Conservation (phyloP, 2,797 vertebrate species). For the Bradypodion pumilum region DNA sequence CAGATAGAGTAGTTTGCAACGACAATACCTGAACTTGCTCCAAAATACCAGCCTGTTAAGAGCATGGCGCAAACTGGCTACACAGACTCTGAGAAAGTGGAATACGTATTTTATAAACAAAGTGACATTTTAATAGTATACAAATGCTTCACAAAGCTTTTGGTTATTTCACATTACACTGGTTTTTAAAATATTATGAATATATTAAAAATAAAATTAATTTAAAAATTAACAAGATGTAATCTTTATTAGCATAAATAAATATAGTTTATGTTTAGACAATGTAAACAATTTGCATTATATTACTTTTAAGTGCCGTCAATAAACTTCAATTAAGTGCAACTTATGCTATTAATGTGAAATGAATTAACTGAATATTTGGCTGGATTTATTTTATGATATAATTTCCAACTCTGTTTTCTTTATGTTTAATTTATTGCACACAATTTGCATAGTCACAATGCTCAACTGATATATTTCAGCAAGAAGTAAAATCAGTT, state of each 20-base stretch:
- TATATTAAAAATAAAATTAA: constrained; percentile 17
- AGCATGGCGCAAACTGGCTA: neutral
- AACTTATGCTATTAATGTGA: neutral
- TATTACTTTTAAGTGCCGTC: neutral
- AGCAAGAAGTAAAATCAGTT: neutral
- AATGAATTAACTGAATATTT: neutral
- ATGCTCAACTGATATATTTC: too few species aligned
- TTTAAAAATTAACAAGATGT: neutral
- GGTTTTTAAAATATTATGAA: neutral
- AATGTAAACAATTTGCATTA: neutral
- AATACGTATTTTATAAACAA: neutral
- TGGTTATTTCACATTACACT: neutral
- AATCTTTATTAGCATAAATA: neutral
- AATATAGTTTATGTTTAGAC: neutral
- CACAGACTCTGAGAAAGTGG: neutral
- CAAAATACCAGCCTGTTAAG: neutral
- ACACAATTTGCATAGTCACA: neutral
- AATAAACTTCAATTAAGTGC: neutral
- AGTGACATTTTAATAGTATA: neutral
- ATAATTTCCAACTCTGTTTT: neutral
- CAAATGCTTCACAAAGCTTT: neutral
- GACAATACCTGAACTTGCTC: neutral
- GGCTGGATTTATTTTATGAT: neutral
- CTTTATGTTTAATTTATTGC: neutral
- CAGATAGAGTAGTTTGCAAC: neutral